Evolutionary conservation across 2,113 vertebrate genomes (phyloP), one percentile per base, ranked within the genome.

Genomic region (Oryzias curvinotus): DNA sequence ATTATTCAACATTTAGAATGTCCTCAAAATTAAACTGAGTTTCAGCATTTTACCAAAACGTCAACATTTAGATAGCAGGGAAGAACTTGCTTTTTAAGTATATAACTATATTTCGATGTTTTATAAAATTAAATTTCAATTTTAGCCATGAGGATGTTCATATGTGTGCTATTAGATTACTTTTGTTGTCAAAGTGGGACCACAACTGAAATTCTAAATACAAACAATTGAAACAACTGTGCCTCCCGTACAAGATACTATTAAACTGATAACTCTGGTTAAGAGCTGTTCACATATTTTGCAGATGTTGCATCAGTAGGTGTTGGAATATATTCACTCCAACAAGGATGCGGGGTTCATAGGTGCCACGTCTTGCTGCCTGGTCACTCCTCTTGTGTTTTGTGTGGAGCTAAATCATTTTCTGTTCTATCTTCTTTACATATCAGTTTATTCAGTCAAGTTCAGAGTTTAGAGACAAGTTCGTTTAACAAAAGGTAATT

Each of bases 351-450:
- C 79, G 73, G 76, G 73, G 62, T 41, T 89, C 77, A 83, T 84
- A 73, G 67, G 18, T 82, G 54, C 78, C 87, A 88, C 86, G 87
- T 90, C 82, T 87, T 82, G 80, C 70, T 73, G 70, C 73, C 61
- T 70, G 66, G 57, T 64, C 75, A 56, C 67, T 54, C 82, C 87
- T 85, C 78, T 80, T 84, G 83, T 84, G 75, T 77, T 16, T 81
- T 77, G 26, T 61, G 52, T 48, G 54, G 52, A 71, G 62, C 67
- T 57, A 62, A 52, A 46, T 51, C 57, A 76, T 72, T 69, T 58
- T 62, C 54, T 52, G 21, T 54, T 30, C 6, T 4, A 10, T 15
- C n/a, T 47, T 71, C 43, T 55, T 18, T 64, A 55, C 42, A 58
- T 5, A 36, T 65, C 52, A 28, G 26, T 36, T 36, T 12, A 14